phyloP scores from a whole-genome alignment of 2,888 invertebrate genomes.

The Strigamia maritima region DNA sequence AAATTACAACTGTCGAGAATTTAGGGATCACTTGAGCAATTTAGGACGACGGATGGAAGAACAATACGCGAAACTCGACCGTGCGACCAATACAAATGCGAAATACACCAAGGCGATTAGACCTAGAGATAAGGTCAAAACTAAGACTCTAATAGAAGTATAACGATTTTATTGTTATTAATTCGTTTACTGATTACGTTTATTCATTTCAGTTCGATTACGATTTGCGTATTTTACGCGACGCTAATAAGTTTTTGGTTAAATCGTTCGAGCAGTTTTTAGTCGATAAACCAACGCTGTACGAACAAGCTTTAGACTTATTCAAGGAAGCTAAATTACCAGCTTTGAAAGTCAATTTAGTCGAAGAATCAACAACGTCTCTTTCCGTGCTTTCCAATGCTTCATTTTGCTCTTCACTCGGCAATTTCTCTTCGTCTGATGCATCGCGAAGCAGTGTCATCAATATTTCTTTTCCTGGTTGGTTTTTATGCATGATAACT shows the following conservation, averaged over 20 bases:
- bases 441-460: not conserved
- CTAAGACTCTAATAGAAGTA: not conserved
- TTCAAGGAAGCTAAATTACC: not conserved
- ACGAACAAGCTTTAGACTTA: not conserved
- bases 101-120: not conserved
- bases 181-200: not conserved
- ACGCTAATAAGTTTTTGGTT: conserved; percentile 33
- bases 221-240: not conserved
- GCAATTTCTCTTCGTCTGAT: not conserved
- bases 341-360: not conserved
- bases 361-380: not conserved
- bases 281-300: not conserved
- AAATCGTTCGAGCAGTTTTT: not conserved
- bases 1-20: conserved; percentile 13
- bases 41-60: conserved; percentile 22
- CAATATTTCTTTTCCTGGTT: not conserved
- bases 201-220: not conserved
- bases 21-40: not conserved
- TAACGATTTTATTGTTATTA: not conserved
- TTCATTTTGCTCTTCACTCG: not conserved
- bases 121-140: not conserved
- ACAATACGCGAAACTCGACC: conserved; percentile 17
- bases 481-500: not conserved
- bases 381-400: not conserved
- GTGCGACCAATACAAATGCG: not conserved